phyloP scores from a whole-genome alignment of 1,140 invertebrate species.

The Sitobion miscanthi region DNA sequence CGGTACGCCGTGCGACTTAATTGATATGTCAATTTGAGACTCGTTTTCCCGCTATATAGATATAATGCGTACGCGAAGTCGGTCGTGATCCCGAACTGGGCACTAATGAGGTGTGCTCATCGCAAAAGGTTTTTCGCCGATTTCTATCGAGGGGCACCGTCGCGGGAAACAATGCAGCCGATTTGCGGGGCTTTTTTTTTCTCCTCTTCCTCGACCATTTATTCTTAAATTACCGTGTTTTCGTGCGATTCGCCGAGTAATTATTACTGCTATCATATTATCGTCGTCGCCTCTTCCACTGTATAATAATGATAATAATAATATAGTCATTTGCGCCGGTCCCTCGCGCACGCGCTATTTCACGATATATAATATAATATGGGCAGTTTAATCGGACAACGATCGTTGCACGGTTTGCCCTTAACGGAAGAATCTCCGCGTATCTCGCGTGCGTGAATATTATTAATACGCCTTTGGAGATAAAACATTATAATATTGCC shows the following conservation, averaged over 20 bases:
- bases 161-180: slow-evolving; percentile 30
- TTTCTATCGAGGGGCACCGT: not conserved
- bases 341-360: not conserved
- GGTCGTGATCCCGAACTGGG: slow-evolving; percentile 38
- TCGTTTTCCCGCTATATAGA: slow-evolving; percentile 28
- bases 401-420: slow-evolving; percentile 21
- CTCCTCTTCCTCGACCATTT: not conserved
- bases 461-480: not conserved
- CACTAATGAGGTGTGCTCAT: slow-evolving; percentile 48
- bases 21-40: slow-evolving; percentile 55
- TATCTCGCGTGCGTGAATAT: not conserved
- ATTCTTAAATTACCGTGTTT: slow-evolving; percentile 36
- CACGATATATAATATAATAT: not conserved
- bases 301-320: not conserved
- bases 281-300: not conserved
- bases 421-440: not conserved
- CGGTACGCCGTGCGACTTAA: slow-evolving; percentile 29
- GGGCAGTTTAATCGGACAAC: slow-evolving; percentile 2
- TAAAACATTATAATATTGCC: not conserved
- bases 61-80: not conserved
- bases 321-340: not conserved
- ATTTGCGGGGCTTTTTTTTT: slow-evolving; percentile 16
- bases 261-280: slow-evolving; percentile 25
- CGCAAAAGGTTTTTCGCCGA: slow-evolving; percentile 39
- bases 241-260: slow-evolving; percentile 17